Evolutionary conservation across 2,113 vertebrate genomes (phyloP), one percentile per base, ranked within the genome.

Genomic region (Pleuronectes platessa): DNA sequence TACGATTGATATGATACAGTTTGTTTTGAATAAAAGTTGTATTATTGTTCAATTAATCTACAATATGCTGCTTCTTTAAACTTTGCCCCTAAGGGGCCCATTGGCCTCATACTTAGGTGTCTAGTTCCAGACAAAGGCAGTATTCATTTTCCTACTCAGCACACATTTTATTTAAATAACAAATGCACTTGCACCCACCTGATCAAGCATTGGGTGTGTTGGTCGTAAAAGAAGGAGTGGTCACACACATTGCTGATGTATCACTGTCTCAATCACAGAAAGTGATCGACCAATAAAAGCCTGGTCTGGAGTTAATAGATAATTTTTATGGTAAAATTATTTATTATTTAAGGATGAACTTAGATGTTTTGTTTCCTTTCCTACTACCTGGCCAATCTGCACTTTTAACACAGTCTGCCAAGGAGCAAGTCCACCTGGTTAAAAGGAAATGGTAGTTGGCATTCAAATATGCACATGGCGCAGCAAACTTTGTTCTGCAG

Each of bases 21-120:
- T 80, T 64, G 73, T 82, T 82, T 83, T 82, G 76, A 87, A 80
- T 83, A 71, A 47, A 20, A 12, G 17, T 40, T 47, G 35, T 81
- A 31, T 79, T 80, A 70, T 74, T 68, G 61, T 62, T 14, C n/a
- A 73, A 70, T 82, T 56, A 70, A 78, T 87, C 79, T 76, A 78
- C 78, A 58, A 64, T 31, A 12, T 42, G 55, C 21, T 35, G 56
- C 67, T 49, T 69, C 69, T 77, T 70, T 37, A 31, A 73, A 24
- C 35, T 59, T 60, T 85, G 51, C 40, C 58, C 68, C 85, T 53
- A 40, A 35, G 54, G 66, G 40, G 37, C n/a, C 40, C 45, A 63
- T n/a, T 7, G 40, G n/a, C 54, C 1, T 11, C 10, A 54, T 6
- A 20, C 51, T 17, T 20, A n/a, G 4, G 35, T 12, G 20, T 27